Conservation (phyloP, 2,113 vertebrate genomes). For the Channa argus region DNA sequence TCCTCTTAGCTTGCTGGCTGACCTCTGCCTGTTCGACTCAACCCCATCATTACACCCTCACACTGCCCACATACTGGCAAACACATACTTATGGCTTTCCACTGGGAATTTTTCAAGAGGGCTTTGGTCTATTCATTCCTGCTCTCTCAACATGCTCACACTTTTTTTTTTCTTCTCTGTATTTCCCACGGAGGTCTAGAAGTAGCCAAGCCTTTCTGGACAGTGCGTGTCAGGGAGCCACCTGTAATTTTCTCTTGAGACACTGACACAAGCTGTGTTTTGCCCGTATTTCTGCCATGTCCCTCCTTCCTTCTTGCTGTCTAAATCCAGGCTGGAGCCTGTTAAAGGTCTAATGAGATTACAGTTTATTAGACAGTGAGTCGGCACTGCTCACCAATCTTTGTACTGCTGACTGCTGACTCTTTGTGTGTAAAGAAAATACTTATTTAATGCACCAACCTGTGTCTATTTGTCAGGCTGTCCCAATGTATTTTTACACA, state of each 20-base stretch:
- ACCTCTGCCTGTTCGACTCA: slow-evolving; percentile 71
- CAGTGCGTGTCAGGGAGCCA: slow-evolving; percentile 34
- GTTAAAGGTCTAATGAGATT: slow-evolving; percentile 75
- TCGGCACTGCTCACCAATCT: slow-evolving; percentile 51
- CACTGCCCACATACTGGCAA: slow-evolving; percentile 65
- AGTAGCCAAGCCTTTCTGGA: slow-evolving; percentile 51
- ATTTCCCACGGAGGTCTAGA: slow-evolving; percentile 63
- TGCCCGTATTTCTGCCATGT: slow-evolving; percentile 23
- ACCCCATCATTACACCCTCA: slow-evolving; percentile 80
- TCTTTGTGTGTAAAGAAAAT: slow-evolving; percentile 61
- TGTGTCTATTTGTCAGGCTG: slow-evolving; percentile 15
- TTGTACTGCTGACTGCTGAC: slow-evolving; percentile 48
- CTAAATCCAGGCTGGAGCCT: slow-evolving; percentile 64
- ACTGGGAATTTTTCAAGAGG: slow-evolving; percentile 56
- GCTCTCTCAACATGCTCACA: slow-evolving; percentile 50
- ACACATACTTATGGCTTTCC: slow-evolving; percentile 64
- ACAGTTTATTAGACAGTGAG: slow-evolving; percentile 72
- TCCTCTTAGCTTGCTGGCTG: slow-evolving; percentile 67
- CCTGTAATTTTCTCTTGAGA: slow-evolving; percentile 60
- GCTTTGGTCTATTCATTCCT: slow-evolving; percentile 45
- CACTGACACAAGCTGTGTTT: slow-evolving; percentile 39
- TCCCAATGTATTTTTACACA: slow-evolving; percentile 1
- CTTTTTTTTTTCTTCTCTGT: slow-evolving; percentile 55
- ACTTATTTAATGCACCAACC: slow-evolving; percentile 15
- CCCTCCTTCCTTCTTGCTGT: slow-evolving; percentile 38